Base-by-base conservation (phyloP, 2,113 vertebrate genomes). In the Phocoena sinus region DNA sequence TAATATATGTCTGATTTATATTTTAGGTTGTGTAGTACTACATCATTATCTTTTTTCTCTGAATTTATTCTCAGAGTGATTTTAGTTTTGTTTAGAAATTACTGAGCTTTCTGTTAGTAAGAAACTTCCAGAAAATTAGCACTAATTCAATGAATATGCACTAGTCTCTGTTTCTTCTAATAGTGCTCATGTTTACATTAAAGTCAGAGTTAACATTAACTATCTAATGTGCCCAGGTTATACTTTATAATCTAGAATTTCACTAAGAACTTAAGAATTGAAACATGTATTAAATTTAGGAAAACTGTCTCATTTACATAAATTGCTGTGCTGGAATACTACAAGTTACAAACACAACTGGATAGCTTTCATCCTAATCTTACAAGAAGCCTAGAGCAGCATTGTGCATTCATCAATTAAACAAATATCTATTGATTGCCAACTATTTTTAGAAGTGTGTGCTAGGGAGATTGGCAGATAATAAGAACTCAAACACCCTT, bases 61-160 rank as follows among this genome's bases (percentile, higher is more conserved):
- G 47, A 81, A 88, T 67, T 82, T 94, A 38, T 67, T 93, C 65
- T 79, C 73, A 5, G 33, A 83, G 44, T 70, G 12, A 84, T 83
- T 97, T 91, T 11, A 68, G 7, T 88, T 93, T 96, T 73, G 23
- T 94, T 96, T 88, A 76, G 36, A 95, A 91, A 67, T 91, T 36
- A 47, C 13, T 44, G 18, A 73, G 31, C 38, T 74, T 93, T 89
- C 21, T 58, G 81, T 38, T 67, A 60, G 3, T 47, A 90, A 83
- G 20, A 21, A 77, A 81, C 33, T 88, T 82, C 81, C 47, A 73
- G 17, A 86, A 83, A 76, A n/a, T 95, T 60, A 73, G 8, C 63
- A n/a, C 28, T 87, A 33, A 77, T 77, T 97, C 58, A 76, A 21
- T 62, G 20, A 65, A 8, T 77, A 8, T 53, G 1, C 15, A 73